phyloP scores from a whole-genome alignment of 2,113 vertebrate species.

The Mixornis gularis region DNA sequence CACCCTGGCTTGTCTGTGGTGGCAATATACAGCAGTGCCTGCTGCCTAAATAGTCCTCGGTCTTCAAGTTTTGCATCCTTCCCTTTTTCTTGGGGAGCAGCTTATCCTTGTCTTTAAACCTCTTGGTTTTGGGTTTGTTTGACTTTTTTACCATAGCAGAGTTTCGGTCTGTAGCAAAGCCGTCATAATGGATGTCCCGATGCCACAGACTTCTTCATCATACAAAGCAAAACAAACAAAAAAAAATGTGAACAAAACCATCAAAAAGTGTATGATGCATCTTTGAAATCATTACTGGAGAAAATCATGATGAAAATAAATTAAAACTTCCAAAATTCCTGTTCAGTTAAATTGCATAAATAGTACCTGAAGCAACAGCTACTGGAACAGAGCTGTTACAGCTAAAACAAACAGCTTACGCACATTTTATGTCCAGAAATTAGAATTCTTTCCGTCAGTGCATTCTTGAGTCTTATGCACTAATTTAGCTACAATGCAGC shows the following conservation, averaged over 20 bases:
- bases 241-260: neutral
- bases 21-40: neutral
- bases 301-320: neutral
- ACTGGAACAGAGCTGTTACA: neutral
- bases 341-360: neutral
- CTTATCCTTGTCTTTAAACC: neutral
- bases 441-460: slow-evolving; percentile 27
- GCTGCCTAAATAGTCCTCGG: neutral
- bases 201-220: neutral
- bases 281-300: neutral
- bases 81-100: neutral
- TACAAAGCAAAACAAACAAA: neutral
- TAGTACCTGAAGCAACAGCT: neutral
- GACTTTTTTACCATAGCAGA: neutral
- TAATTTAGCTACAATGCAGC: slow-evolving; percentile 62
- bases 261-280: neutral
- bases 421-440: slow-evolving; percentile 24
- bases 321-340: neutral
- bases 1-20: neutral
- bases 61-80: neutral
- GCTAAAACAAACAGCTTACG: neutral
- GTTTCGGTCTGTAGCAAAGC: neutral
- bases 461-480: slow-evolving; percentile 41
- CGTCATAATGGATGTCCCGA: fast-evolving
- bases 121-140: neutral